Percentiles rank a stretch among this genome's conserved stretches.
These are phyloP conservation scores for Periphyllus acericola DNA, from an alignment of 2,888 invertebrate species.

Conservation along the genomic window DNA sequence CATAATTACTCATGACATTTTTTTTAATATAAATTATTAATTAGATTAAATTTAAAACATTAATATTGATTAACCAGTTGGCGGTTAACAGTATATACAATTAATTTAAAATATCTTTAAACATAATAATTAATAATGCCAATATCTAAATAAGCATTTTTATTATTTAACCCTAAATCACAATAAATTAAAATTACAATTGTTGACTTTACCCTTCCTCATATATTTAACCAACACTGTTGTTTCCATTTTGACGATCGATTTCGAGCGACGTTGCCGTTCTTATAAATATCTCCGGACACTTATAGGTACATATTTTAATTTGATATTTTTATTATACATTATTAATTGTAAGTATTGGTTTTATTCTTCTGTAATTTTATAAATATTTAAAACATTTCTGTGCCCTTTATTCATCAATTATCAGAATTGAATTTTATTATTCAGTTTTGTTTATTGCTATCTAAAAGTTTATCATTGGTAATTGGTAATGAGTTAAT, in stretches of 20 bases:
- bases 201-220: conserved; percentile 21
- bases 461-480: too few relatives aligned
- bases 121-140: neutral
- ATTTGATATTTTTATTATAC: neutral
- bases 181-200: conserved; percentile 42
- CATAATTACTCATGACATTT: too few relatives aligned
- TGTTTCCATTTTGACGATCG: conserved; percentile 52
- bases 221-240: conserved; percentile 10
- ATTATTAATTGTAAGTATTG: neutral
- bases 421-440: too few relatives aligned
- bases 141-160: neutral
- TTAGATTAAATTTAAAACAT: neutral
- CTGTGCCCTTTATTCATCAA: too few relatives aligned
- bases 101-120: neutral
- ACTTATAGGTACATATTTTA: neutral
- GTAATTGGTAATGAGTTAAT: too few relatives aligned
- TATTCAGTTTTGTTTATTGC: too few relatives aligned
- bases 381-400: neutral
- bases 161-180: neutral
- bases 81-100: neutral
- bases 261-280: conserved; percentile 54
- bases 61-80: neutral
- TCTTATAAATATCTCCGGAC: conserved; percentile 22
- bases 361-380: too few relatives aligned
- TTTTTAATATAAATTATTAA: too few relatives aligned